A percentile compares a stretch with the other conserved stretches of the same genome.
phyloP scores from a whole-genome alignment of 2,113 vertebrate genomes.

The Apteryx owenii region DNA sequence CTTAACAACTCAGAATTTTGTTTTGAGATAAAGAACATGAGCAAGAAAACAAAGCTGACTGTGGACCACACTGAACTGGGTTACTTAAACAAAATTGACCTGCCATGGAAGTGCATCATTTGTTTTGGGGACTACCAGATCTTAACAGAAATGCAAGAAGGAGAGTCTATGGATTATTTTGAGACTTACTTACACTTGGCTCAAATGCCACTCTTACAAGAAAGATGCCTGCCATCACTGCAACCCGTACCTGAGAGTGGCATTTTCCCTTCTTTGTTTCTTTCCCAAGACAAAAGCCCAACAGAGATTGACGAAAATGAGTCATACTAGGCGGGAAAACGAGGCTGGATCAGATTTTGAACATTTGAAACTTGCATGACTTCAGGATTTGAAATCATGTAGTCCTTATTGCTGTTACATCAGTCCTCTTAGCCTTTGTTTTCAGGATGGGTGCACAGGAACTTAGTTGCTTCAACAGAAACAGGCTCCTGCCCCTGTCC shows the following conservation, averaged over 20 bases:
- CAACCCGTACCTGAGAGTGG: slow-evolving; percentile 37
- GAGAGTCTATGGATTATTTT: slow-evolving; percentile 83
- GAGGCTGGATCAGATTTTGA: background rate
- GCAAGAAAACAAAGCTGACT: slow-evolving; percentile 79
- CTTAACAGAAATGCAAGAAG: slow-evolving; percentile 79
- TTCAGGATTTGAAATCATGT: rapidly evolving
- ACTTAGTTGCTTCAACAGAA: background rate
- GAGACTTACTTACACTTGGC: slow-evolving; percentile 83
- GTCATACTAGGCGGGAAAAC: background rate
- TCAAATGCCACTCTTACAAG: slow-evolving; percentile 77
- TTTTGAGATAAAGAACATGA: slow-evolving; percentile 92
- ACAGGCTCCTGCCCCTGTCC: background rate
- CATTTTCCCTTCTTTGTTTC: background rate
- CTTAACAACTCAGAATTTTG: slow-evolving; percentile 69
- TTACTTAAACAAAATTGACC: slow-evolving; percentile 85
- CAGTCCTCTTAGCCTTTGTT: background rate
- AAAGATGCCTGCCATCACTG: slow-evolving; percentile 50
- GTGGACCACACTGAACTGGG: slow-evolving; percentile 79
- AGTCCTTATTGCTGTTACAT: background rate
- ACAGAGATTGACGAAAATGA: slow-evolving; percentile 80
- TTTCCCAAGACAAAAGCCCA: slow-evolving; percentile 22
- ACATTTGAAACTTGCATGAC: background rate
- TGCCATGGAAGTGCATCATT: slow-evolving; percentile 83
- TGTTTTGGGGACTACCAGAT: slow-evolving; percentile 89
- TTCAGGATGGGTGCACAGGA: background rate